Conservation (phyloP, 92 coral and sea anemone species). For the Porites lobata region DNA sequence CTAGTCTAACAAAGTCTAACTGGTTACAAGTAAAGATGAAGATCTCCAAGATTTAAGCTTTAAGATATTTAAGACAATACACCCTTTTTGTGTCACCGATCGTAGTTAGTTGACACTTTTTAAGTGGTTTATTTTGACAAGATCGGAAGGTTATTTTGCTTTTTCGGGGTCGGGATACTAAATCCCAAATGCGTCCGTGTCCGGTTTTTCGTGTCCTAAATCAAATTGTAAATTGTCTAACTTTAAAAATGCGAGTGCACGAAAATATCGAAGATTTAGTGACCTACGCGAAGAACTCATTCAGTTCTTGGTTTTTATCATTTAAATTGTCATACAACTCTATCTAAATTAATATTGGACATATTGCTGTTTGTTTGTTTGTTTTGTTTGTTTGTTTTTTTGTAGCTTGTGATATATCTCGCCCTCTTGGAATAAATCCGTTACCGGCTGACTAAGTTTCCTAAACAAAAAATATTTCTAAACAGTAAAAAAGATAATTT, state of each 20-base stretch:
- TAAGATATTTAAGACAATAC: too few relatives aligned
- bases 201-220: not conserved
- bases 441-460: not conserved
- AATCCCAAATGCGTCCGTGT: slow-evolving; percentile 2
- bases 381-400: not conserved
- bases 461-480: not conserved
- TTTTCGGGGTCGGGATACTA: not conserved
- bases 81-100: too few relatives aligned
- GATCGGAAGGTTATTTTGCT: not conserved
- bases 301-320: not conserved
- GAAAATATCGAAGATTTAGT: not conserved
- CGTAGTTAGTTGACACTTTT: not conserved
- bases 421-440: not conserved
- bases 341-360: too few relatives aligned
- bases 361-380: not conserved
- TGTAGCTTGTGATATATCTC: not conserved
- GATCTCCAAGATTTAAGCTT: too few relatives aligned
- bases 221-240: not conserved
- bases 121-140: not conserved
- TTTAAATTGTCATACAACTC: not conserved
- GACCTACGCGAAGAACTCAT: too few relatives aligned
- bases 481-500: not conserved
- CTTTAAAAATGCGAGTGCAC: not conserved
- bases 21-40: too few relatives aligned
- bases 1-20: too few relatives aligned